Percentiles rank a stretch among this genome's conserved stretches.
Evolutionary conservation across 23 tunicate species (phyloP).

Genomic region (Halocynthia aurantium): DNA sequence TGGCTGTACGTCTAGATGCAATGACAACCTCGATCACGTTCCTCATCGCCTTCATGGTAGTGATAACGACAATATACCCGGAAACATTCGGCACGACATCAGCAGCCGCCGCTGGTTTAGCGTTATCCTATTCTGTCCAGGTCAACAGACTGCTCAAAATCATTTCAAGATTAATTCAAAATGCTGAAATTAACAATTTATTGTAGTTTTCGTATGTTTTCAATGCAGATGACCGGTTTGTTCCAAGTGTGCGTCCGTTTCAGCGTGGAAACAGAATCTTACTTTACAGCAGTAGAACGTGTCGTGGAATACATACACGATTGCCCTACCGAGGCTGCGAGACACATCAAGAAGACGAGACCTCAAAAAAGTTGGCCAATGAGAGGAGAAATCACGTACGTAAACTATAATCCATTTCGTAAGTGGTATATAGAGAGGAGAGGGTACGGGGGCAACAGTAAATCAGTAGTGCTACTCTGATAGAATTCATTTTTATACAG

Average conservation of each 20-base stretch:
- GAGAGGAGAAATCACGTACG: conserved; percentile 69
- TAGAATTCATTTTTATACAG: neutral
- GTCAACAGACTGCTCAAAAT: conserved; percentile 7
- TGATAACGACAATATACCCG: conserved; percentile 60
- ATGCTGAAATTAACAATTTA: neutral
- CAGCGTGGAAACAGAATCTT: conserved; percentile 83
- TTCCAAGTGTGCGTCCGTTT: conserved; percentile 89
- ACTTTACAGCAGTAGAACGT: conserved; percentile 84
- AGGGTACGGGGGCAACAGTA: neutral
- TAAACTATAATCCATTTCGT: no score
- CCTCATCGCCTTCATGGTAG: conserved; percentile 56
- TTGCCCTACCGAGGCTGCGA: conserved; percentile 45
- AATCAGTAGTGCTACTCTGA: neutral
- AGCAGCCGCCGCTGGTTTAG: conserved; percentile 71
- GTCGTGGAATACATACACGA: conserved; percentile 66
- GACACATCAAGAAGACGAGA: neutral
- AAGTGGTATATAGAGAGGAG: no score
- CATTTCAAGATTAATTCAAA: neutral
- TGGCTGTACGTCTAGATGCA: conserved; percentile 66
- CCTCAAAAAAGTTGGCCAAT: conserved; percentile 62
- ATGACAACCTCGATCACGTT: conserved; percentile 57
- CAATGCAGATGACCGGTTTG: conserved; percentile 73
- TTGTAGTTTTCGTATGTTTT: neutral
- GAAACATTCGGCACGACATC: conserved; percentile 42
- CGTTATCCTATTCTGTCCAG: conserved; percentile 73